A percentile compares a stretch with the other conserved stretches of the same genome.
Conservation (phyloP, 2,888 invertebrate genomes). For the Calameuta idolon region DNA sequence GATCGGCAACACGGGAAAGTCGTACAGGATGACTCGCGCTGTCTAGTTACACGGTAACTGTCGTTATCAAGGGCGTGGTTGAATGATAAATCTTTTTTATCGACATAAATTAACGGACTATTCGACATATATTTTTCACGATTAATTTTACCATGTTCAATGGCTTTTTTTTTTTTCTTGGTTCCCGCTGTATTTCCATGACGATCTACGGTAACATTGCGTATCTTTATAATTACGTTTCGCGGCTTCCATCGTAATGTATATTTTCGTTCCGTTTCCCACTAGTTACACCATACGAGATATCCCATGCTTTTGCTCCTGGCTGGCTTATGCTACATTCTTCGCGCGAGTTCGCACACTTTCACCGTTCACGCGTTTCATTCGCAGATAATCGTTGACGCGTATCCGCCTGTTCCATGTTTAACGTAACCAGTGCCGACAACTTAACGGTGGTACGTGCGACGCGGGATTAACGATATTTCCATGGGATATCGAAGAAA, state of each 20-base stretch:
- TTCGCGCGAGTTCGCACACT: slow-evolving; percentile 53
- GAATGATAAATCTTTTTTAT: background rate
- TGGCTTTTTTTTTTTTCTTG: no score
- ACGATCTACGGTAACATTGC: background rate
- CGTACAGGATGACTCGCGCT: slow-evolving; percentile 12
- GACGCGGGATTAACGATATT: background rate
- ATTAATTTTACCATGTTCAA: background rate
- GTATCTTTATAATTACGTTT: slow-evolving; percentile 1
- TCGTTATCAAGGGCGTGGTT: background rate
- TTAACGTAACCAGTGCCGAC: background rate
- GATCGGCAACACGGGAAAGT: slow-evolving; percentile 23
- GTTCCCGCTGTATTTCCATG: background rate
- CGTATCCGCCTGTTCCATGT: background rate
- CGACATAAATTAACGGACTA: background rate
- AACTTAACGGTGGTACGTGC: background rate
- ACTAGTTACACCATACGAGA: slow-evolving; percentile 43
- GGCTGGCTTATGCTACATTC: slow-evolving; percentile 32
- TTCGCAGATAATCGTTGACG: background rate
- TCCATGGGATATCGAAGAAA: background rate
- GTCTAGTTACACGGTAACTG: slow-evolving; percentile 1
- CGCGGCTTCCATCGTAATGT: slow-evolving; percentile 20
- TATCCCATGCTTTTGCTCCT: slow-evolving; percentile 20
- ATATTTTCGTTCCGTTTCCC: slow-evolving; percentile 47
- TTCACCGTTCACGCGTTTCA: slow-evolving; percentile 46
- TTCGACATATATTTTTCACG: background rate